These are phyloP conservation scores for Macrophya annulata DNA, from an alignment of 2,888 invertebrate genomes.

Conservation along the genomic window DNA sequence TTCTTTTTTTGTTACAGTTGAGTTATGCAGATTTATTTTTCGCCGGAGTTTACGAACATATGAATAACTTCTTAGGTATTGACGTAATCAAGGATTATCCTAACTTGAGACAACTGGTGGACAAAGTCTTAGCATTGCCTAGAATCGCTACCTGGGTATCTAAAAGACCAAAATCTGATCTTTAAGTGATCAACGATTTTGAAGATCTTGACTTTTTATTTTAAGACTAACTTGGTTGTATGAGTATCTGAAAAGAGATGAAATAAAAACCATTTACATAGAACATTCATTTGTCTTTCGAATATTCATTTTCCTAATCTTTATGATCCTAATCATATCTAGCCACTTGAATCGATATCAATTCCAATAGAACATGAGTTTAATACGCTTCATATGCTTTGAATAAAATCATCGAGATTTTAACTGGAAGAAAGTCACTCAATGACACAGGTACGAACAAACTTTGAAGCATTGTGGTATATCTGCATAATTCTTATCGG, in stretches of 20 bases:
- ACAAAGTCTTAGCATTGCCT: slow-evolving; percentile 68
- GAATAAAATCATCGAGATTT: not conserved
- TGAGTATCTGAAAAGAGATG: not conserved
- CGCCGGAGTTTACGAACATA: slow-evolving; percentile 66
- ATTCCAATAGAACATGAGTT: no score
- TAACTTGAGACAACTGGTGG: slow-evolving; percentile 67
- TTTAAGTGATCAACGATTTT: not conserved
- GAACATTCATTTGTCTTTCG: not conserved
- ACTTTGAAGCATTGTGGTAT: not conserved
- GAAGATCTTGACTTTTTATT: not conserved
- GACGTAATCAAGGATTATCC: slow-evolving; percentile 69
- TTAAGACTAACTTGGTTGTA: not conserved
- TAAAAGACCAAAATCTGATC: slow-evolving; percentile 67
- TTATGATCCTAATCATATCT: not conserved
- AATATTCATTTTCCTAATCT: slow-evolving; percentile 4
- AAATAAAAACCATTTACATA: not conserved
- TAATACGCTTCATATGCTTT: not conserved
- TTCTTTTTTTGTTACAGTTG: slow-evolving; percentile 64
- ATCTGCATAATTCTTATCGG: not conserved
- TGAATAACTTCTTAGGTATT: slow-evolving; percentile 55
- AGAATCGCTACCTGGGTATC: slow-evolving; percentile 68
- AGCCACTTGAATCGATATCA: not conserved
- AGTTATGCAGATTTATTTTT: slow-evolving; percentile 75
- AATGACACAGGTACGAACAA: not conserved
- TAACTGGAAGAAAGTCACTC: not conserved